A percentile compares a stretch with the other conserved stretches of the same genome.
Evolutionary conservation across 2,113 vertebrate genomes (phyloP).

Genomic region (Semicossyphus pulcher): DNA sequence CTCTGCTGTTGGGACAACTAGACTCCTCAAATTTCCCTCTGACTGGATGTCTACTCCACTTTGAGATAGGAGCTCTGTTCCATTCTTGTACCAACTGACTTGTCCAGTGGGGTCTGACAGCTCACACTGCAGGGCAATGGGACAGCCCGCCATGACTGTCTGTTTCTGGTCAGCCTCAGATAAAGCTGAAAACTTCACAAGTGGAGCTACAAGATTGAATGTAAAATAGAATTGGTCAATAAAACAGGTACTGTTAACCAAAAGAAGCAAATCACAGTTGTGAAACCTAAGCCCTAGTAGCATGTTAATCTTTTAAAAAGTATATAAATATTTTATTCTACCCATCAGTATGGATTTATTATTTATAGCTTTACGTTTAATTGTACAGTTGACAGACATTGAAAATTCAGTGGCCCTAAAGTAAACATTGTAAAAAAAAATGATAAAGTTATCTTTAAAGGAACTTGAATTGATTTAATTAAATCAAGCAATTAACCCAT

Average conservation of each 20-base stretch:
- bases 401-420: no score
- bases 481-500: no score
- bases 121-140: conserved; percentile 75
- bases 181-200: conserved; percentile 73
- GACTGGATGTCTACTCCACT: conserved; percentile 74
- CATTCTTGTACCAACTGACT: conserved; percentile 80
- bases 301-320: neutral
- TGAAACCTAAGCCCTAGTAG: conserved; percentile 20
- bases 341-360: no score
- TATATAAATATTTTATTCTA: neutral
- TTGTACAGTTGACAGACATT: no score
- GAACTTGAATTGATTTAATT: no score
- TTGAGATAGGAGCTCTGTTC: conserved; percentile 63
- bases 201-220: conserved; percentile 79
- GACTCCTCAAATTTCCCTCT: conserved; percentile 73
- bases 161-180: conserved; percentile 74
- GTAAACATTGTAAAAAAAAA: no score
- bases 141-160: conserved; percentile 66
- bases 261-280: conserved; percentile 10
- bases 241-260: conserved; percentile 8
- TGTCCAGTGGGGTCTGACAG: conserved; percentile 70
- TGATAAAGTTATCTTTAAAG: no score
- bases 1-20: conserved; percentile 76
- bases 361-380: no score
- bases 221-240: conserved; percentile 56